A percentile compares a stretch with the other conserved stretches of the same genome.
Conservation (phyloP, 2,888 invertebrate species). For the Cheilosia vulpina region DNA sequence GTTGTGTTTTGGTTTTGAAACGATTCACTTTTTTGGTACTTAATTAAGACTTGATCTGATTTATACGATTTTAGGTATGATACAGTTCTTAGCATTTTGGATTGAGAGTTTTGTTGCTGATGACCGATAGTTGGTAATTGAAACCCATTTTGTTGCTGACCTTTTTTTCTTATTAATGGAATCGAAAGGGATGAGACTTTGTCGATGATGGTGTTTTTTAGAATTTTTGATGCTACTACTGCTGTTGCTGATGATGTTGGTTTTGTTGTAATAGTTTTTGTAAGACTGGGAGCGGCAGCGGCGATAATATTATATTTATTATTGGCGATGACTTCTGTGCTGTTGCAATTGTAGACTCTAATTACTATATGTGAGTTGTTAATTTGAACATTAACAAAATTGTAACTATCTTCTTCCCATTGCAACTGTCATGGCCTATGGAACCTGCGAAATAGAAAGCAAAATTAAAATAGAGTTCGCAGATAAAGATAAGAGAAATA, state of each 20-base stretch:
- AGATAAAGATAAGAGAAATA: too few relatives aligned
- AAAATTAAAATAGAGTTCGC: neutral
- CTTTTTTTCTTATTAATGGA: conserved; percentile 26
- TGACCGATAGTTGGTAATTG: conserved; percentile 49
- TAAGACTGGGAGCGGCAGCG: conserved; percentile 26
- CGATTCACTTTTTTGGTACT: conserved; percentile 28
- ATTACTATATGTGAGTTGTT: conserved; percentile 73
- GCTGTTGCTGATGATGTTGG: conserved; percentile 25
- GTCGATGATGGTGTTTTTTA: conserved; percentile 43
- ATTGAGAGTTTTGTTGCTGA: conserved; percentile 20
- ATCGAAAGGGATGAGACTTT: conserved; percentile 40
- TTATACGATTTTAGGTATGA: conserved; percentile 15
- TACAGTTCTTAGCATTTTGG: conserved; percentile 12
- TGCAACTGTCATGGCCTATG: conserved; percentile 91
- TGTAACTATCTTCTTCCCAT: conserved; percentile 79
- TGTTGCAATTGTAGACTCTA: conserved; percentile 66
- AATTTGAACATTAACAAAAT: conserved; percentile 75
- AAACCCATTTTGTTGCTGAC: conserved; percentile 67
- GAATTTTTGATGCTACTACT: conserved; percentile 36
- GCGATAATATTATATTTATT: conserved; percentile 41
- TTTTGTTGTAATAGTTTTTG: conserved; percentile 27
- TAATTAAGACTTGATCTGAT: conserved; percentile 27
- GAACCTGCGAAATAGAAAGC: conserved; percentile 85
- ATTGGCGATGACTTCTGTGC: conserved; percentile 67
- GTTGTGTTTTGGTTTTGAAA: conserved; percentile 17